Conservation (phyloP, 2,113 vertebrate species). For the Narcine bancroftii region DNA sequence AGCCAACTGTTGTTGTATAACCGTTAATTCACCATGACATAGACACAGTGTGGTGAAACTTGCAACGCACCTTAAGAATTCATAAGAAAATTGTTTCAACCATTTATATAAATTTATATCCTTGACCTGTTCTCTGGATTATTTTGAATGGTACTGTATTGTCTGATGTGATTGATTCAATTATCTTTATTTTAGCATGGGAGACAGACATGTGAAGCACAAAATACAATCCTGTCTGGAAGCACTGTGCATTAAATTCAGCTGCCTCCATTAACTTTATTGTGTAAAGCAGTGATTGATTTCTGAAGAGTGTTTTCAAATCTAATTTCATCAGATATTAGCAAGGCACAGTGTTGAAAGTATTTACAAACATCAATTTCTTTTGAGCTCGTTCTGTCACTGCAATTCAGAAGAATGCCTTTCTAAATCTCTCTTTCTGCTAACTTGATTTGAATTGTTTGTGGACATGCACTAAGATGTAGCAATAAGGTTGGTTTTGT, state of each 20-base stretch:
- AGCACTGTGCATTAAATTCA: neutral
- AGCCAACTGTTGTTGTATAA: neutral
- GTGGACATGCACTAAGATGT: too few relatives aligned
- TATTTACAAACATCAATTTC: neutral
- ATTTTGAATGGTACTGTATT: neutral
- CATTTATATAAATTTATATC: neutral
- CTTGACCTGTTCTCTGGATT: neutral
- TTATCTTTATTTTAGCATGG: neutral
- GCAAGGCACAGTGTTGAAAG: neutral
- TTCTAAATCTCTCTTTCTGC: neutral
- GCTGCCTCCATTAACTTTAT: neutral
- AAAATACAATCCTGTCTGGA: neutral
- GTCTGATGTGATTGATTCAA: conserved; percentile 16
- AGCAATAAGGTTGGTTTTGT: too few relatives aligned
- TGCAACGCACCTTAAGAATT: neutral
- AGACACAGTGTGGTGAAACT: neutral
- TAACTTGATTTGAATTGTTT: too few relatives aligned
- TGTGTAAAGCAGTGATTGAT: neutral
- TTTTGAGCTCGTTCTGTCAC: neutral
- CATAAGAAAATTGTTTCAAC: neutral
- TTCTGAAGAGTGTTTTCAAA: neutral
- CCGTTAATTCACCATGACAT: neutral
- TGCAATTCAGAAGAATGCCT: neutral
- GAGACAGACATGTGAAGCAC: neutral
- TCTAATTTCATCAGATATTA: neutral